Percentiles rank a stretch among this genome's conserved stretches.
These are phyloP conservation scores for Oreochromis niloticus DNA, from an alignment of 2,113 vertebrate genomes.

Conservation along the genomic window DNA sequence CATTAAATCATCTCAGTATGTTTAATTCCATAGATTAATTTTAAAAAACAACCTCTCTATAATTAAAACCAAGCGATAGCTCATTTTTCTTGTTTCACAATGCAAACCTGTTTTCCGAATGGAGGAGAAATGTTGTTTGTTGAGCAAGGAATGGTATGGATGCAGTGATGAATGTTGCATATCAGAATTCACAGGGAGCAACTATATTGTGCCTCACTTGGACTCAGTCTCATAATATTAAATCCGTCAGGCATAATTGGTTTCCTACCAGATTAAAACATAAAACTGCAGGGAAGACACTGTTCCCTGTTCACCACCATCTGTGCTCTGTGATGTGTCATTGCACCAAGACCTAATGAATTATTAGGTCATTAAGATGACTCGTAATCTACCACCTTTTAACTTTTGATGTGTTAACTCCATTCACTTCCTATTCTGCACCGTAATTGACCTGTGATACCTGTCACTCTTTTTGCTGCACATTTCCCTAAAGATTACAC, in stretches of 20 bases:
- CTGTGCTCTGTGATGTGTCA: conserved; percentile 49
- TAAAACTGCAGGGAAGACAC: conserved; percentile 60
- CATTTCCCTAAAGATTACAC: background rate
- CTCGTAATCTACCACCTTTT: background rate
- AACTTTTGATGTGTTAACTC: background rate
- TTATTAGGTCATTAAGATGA: conserved; percentile 53
- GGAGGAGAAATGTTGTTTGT: background rate
- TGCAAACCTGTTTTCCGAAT: background rate
- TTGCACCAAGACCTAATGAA: conserved; percentile 45
- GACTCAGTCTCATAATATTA: conserved; percentile 51
- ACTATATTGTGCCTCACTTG: conserved; percentile 19
- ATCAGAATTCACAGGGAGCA: conserved; percentile 33
- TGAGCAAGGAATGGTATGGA: background rate
- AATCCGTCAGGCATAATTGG: conserved; percentile 69
- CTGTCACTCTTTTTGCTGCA: background rate
- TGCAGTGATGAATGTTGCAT: conserved; percentile 27
- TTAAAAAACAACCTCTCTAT: background rate
- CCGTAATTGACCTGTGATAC: background rate
- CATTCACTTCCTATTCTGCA: background rate
- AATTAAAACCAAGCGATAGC: background rate
- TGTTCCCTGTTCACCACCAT: conserved; percentile 54
- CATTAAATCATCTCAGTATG: background rate
- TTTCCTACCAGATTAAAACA: conserved; percentile 66
- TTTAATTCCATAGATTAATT: background rate
- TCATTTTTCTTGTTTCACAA: background rate